Conservation (phyloP, 2,888 invertebrate genomes). For the Drosophila meridiana region DNA sequence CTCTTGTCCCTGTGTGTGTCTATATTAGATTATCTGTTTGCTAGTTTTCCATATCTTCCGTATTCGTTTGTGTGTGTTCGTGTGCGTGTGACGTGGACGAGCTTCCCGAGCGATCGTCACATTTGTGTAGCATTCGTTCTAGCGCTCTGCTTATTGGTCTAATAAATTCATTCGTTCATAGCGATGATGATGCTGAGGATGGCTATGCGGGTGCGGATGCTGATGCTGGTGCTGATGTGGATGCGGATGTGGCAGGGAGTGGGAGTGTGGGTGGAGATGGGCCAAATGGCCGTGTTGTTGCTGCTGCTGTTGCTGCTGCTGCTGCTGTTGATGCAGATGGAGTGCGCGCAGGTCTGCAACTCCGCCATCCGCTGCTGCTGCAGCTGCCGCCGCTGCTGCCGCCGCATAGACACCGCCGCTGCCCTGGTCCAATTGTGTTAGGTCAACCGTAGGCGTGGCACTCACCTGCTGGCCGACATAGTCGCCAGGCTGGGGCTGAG, state of each 20-base stretch:
- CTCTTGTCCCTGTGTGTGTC: constrained; percentile 4
- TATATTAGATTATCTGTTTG: not conserved
- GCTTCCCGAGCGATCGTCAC: constrained; percentile 10
- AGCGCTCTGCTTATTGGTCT: constrained; percentile 77
- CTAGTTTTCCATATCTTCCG: not conserved
- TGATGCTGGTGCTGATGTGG: constrained; percentile 24
- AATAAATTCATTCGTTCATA: constrained; percentile 82
- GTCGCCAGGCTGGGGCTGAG: constrained; percentile 28
- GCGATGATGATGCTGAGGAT: constrained; percentile 64
- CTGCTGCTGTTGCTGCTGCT: constrained; percentile 38
- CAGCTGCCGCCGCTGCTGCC: constrained; percentile 35
- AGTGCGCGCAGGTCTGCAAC: constrained; percentile 46
- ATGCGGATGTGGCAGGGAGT: constrained; percentile 14
- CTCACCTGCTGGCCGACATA: constrained; percentile 28
- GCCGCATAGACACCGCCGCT: constrained; percentile 42
- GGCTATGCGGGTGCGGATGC: constrained; percentile 57
- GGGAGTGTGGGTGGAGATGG: constrained; percentile 29
- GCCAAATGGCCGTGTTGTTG: constrained; percentile 40
- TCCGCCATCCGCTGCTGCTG: constrained; percentile 24
- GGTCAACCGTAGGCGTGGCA: constrained; percentile 78
- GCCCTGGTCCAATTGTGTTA: constrained; percentile 80
- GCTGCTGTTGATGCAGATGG: constrained; percentile 50
- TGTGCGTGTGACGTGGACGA: not conserved
- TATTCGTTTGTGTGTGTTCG: constrained; percentile 5
- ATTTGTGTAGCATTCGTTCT: constrained; percentile 54